phyloP scores from a whole-genome alignment of 1,140 invertebrate genomes.

The Bradynema listronoti region DNA sequence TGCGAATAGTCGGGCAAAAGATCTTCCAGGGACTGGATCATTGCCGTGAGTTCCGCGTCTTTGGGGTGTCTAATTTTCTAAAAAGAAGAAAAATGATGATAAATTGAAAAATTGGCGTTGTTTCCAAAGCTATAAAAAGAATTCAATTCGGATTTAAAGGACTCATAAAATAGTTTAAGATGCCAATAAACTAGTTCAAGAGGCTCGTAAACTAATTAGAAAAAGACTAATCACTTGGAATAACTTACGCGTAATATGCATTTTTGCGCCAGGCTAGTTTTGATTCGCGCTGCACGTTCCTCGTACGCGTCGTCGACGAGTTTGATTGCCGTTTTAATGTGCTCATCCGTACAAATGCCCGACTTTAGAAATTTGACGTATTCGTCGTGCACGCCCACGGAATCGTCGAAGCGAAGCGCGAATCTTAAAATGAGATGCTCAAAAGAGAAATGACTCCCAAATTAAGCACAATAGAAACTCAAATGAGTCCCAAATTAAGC shows the following conservation, averaged over 20 bases:
- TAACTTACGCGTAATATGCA: background rate
- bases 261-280: background rate
- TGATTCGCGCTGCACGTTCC: background rate
- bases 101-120: too few species aligned
- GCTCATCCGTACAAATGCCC: conserved; percentile 1
- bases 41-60: background rate
- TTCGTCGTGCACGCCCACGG: background rate
- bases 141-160: too few species aligned
- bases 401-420: background rate
- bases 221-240: too few species aligned
- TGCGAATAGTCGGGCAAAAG: conserved; percentile 2
- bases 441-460: too few species aligned
- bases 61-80: background rate
- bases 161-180: too few species aligned
- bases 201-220: too few species aligned
- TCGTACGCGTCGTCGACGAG: background rate
- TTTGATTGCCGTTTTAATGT: background rate
- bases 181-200: too few species aligned
- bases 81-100: background rate
- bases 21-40: conserved; percentile 5
- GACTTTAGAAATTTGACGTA: background rate
- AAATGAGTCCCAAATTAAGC: too few species aligned
- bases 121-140: too few species aligned
- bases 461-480: too few species aligned
- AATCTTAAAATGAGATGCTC: conserved; percentile 1